phyloP scores from a whole-genome alignment of 2,113 vertebrate species.

The Paramisgurnus dabryanus region DNA sequence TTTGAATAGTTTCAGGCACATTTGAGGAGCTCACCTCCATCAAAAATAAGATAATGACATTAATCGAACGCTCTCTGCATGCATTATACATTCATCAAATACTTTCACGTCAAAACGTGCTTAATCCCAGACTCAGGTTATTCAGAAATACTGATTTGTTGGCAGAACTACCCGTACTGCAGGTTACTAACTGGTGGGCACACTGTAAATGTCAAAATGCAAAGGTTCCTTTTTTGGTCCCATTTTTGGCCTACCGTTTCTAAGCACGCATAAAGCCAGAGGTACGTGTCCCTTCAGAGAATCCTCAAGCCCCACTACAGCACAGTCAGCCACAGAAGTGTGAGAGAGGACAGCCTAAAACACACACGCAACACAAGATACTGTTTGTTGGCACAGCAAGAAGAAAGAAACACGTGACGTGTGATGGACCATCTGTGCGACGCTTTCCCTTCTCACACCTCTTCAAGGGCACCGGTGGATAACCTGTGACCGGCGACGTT shows the following conservation, averaged over 20 bases:
- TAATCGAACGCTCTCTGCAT: too few species aligned
- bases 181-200: too few species aligned
- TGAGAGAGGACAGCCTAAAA: conserved; percentile 84
- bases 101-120: too few species aligned
- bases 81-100: too few species aligned
- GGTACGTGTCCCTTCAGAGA: conserved; percentile 90
- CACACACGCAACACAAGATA: not conserved
- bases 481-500: conserved; percentile 95
- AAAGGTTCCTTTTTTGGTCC: too few species aligned
- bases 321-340: conserved; percentile 85
- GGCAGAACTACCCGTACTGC: too few species aligned
- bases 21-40: too few species aligned
- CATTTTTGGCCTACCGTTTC: conserved; percentile 76
- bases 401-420: not conserved
- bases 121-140: too few species aligned
- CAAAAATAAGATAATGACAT: too few species aligned
- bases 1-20: too few species aligned
- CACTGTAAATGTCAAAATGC: too few species aligned
- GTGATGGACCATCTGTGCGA: not conserved
- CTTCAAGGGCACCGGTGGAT: conserved; percentile 91
- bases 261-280: conserved; percentile 88
- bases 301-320: conserved; percentile 92
- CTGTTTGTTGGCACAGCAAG: not conserved
- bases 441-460: conserved; percentile 72
- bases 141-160: too few species aligned